Evolutionary conservation across 2,888 invertebrate genomes (phyloP), one percentile per base, ranked within the genome.

Genomic region (Cryptocheilus praepositus): DNA sequence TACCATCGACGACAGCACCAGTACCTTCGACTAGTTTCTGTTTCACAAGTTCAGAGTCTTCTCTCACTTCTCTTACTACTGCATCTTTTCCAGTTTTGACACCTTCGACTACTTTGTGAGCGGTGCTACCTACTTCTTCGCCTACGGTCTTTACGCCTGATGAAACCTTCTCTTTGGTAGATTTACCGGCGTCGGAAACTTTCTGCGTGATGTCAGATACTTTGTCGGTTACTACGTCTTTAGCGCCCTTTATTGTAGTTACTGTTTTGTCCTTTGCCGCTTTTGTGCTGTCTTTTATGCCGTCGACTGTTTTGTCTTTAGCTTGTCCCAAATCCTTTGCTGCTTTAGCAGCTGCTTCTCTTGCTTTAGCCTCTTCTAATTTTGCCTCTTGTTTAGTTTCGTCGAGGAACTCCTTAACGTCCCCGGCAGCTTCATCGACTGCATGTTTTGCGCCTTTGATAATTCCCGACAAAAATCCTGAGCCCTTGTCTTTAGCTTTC

Each of bases 381-480:
- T 18, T 28, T 13, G 67, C 59, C 61, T 73, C 76, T 13, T 77
- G 67, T 60, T 84, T 83, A 1, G 81, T 73, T 55, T 81, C 83
- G 22, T 83, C 80, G 28, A 76, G 61, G 43, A 81, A 82, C 54
- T 84, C 83, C 55, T 81, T 80, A 0, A 84, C 79, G 0, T 82
- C 81, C 3, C 71, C 77, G 0, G 73, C 46, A 0, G 72, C 67
- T 18, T 83, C 82, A 0, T 83, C 79, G 0, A 71, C 73, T 0
- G 76, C 58, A 8, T 83, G 80, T 43, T 85, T 86, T 0, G 77
- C 74, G 0, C 82, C 80, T 51, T 85, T 84, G 0, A 84, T 79
- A 1, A 86, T 77, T 0, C 83, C 84, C 0, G 86, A 83, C 0
- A 86, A 62, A 44, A 86, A 84, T 0, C 81, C 79, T 3, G 77